These are phyloP conservation scores for Stenchaetothrips biformis DNA, from an alignment of 2,888 invertebrate species.

Conservation along the genomic window DNA sequence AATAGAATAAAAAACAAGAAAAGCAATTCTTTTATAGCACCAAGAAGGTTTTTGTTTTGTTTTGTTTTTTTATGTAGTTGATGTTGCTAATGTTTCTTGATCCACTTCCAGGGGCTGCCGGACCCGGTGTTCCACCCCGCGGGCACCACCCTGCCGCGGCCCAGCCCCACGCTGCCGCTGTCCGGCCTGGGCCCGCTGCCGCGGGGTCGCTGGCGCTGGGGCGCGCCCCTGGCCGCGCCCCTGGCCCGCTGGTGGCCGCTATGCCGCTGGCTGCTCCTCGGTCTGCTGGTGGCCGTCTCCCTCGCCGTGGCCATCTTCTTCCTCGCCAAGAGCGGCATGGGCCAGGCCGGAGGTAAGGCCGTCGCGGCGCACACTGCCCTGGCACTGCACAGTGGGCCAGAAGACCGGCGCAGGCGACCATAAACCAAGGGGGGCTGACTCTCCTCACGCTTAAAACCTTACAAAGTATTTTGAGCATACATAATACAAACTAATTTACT, in stretches of 20 bases:
- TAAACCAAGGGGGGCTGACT: too few species aligned
- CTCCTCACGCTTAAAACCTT: too few species aligned
- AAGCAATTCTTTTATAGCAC: too few species aligned
- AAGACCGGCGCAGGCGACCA: too few species aligned
- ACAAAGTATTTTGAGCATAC: too few species aligned
- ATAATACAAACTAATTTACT: too few species aligned
- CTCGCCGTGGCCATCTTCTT: background rate
- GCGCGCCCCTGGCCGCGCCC: background rate
- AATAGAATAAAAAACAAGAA: too few species aligned
- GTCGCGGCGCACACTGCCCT: background rate
- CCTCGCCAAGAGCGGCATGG: background rate
- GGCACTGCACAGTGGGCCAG: background rate
- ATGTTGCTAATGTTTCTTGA: too few species aligned
- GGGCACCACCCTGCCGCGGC: background rate
- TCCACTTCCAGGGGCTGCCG: background rate
- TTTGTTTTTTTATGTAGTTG: too few species aligned
- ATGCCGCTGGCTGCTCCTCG: background rate
- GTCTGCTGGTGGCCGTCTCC: background rate
- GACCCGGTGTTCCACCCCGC: constrained; percentile 21
- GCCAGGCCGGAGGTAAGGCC: background rate
- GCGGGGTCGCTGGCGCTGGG: background rate
- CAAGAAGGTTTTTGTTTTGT: too few species aligned
- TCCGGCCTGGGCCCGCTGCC: background rate
- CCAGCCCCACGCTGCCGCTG: background rate
- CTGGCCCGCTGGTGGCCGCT: constrained; percentile 18